Percentiles rank a stretch among this genome's conserved stretches.
Conservation (phyloP, 2,113 vertebrate species). For the Thymallus thymallus region DNA sequence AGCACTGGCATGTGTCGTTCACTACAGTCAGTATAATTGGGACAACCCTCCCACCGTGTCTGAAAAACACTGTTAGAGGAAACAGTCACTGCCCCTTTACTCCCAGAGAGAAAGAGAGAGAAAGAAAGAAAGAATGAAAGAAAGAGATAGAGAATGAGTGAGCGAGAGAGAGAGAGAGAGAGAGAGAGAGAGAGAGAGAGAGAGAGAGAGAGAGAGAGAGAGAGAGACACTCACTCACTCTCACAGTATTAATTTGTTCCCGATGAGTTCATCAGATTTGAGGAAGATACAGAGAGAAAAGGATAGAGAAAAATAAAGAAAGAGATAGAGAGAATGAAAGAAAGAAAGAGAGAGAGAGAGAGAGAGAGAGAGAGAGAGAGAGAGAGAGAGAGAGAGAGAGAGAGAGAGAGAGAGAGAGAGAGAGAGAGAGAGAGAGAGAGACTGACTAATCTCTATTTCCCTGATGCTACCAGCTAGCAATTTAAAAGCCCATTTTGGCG, state of each 20-base stretch:
- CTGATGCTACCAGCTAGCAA: neutral
- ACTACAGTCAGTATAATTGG: constrained; percentile 2
- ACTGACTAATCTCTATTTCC: neutral
- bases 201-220: too few species aligned
- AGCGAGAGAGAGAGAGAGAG: neutral
- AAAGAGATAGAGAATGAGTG: too few species aligned
- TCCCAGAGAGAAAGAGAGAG: neutral
- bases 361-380: neutral
- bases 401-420: neutral
- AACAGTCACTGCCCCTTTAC: neutral
- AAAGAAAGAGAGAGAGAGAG: too few species aligned
- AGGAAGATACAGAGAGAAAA: too few species aligned
- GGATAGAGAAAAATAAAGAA: accelerated
- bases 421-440: neutral
- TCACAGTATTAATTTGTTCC: too few species aligned
- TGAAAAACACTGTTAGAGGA: too few species aligned
- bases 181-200: neutral
- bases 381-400: neutral
- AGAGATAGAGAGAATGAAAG: too few species aligned
- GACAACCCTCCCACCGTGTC: neutral
- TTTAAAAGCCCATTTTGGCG: constrained; percentile 2
- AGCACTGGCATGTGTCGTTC: neutral
- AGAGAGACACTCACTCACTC: too few species aligned
- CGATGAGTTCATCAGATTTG: too few species aligned
- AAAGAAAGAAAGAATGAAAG: neutral